Conservation (phyloP, 2,797 vertebrate genomes). For the Leptoclinus maculatus region DNA sequence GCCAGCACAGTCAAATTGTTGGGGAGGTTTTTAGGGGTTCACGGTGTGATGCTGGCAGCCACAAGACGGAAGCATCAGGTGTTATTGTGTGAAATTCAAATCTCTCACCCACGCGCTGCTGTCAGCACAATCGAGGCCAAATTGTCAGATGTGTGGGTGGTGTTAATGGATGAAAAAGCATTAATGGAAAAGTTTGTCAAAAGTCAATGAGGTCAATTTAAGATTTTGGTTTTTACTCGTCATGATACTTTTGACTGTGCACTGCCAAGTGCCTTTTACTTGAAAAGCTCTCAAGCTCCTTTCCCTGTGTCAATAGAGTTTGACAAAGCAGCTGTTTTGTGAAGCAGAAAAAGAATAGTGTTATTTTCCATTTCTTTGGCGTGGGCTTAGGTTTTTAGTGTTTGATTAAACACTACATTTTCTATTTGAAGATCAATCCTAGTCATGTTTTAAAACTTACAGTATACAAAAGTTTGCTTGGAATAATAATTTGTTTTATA, state of each 20-base stretch:
- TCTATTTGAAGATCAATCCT: not conserved
- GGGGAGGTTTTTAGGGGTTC: conserved; percentile 28
- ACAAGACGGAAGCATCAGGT: conserved; percentile 67
- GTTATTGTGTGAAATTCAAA: conserved; percentile 64
- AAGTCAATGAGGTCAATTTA: conserved; percentile 28
- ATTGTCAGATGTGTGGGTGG: conserved; percentile 55
- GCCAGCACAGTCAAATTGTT: conserved; percentile 19
- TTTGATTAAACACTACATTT: not conserved
- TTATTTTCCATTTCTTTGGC: not conserved
- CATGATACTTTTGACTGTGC: conserved; percentile 12
- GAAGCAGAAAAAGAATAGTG: not conserved
- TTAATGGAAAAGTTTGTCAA: conserved; percentile 57
- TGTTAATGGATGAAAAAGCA: conserved; percentile 46
- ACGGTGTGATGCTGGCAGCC: conserved; percentile 42
- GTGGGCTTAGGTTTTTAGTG: not conserved
- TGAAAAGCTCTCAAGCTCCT: conserved; percentile 25
- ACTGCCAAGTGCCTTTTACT: conserved; percentile 9
- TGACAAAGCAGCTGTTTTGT: conserved; percentile 1
- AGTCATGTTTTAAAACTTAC: not conserved
- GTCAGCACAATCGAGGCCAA: conserved; percentile 43
- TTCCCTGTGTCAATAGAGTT: not conserved
- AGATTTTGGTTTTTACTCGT: conserved; percentile 25
- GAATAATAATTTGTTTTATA: not conserved
- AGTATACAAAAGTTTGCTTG: not conserved
- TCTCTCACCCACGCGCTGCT: conserved; percentile 58